Percentiles rank a stretch among this genome's conserved stretches.
These are phyloP conservation scores for Theocolax elegans DNA, from an alignment of 1,140 invertebrate genomes.

Conservation along the genomic window DNA sequence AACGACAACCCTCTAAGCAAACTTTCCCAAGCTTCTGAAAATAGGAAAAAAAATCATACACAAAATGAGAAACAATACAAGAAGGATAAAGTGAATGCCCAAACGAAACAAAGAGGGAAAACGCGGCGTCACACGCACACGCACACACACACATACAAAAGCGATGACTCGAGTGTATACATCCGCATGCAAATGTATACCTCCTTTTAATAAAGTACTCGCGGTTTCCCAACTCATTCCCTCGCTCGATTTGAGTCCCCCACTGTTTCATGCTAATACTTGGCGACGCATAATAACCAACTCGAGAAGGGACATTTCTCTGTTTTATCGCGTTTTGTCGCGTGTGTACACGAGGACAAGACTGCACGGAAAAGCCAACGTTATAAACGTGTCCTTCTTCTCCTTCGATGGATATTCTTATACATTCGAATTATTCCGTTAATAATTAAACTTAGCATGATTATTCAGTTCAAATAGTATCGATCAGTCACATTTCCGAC, in stretches of 20 bases:
- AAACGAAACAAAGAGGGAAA: conserved; percentile 18
- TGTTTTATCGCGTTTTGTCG: conserved; percentile 12
- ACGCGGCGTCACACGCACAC: not conserved
- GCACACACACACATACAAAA: not conserved
- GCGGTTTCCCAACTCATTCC: conserved; percentile 3
- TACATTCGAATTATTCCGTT: too few species aligned
- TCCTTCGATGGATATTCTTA: too few species aligned
- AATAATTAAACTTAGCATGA: too few species aligned
- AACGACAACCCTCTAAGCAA: not conserved
- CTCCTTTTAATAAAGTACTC: conserved; percentile 15
- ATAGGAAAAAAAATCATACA: not conserved
- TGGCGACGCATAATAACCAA: not conserved
- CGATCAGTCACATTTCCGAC: too few species aligned
- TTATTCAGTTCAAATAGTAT: too few species aligned
- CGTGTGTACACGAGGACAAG: not conserved
- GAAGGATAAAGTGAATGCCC: not conserved
- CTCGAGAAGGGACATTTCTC: not conserved
- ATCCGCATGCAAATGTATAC: too few species aligned
- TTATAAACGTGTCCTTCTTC: too few species aligned
- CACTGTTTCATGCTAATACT: not conserved
- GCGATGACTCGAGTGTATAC: too few species aligned
- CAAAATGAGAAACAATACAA: not conserved
- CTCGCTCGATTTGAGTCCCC: not conserved
- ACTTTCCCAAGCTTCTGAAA: not conserved
- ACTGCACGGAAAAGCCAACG: too few species aligned